phyloP scores from a whole-genome alignment of 1,140 invertebrate species.

The Hypothenemus hampei region DNA sequence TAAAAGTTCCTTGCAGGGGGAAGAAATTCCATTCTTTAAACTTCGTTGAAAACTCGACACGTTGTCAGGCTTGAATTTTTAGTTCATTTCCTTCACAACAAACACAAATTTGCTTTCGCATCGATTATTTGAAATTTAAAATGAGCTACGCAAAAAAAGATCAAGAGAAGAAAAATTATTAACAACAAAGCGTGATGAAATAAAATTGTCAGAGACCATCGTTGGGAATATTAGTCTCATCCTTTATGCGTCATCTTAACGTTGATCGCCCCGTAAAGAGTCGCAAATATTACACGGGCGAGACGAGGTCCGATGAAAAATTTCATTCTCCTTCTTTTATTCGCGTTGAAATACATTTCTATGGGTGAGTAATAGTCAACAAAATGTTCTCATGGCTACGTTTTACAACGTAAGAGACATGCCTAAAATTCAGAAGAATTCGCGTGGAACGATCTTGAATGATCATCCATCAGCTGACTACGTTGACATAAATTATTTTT shows the following conservation, averaged over 20 bases:
- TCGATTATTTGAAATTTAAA: not conserved
- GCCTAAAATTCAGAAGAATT: too few species aligned
- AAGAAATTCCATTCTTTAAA: slow-evolving; percentile 4
- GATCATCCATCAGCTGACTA: too few species aligned
- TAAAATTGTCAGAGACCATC: not conserved
- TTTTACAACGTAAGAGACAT: not conserved
- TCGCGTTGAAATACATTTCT: slow-evolving; percentile 6
- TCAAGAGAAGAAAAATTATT: too few species aligned
- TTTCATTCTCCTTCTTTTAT: slow-evolving; percentile 5
- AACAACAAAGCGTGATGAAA: not conserved
- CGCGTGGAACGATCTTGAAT: too few species aligned
- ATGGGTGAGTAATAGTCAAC: slow-evolving; percentile 10
- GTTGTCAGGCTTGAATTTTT: not conserved
- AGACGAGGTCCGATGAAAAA: slow-evolving; percentile 5
- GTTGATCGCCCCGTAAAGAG: not conserved
- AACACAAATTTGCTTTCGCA: not conserved
- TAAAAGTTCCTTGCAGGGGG: not conserved
- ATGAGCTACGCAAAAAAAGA: not conserved
- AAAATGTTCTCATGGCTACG: not conserved
- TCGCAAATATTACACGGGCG: slow-evolving; percentile 2
- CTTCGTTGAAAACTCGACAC: slow-evolving; percentile 2
- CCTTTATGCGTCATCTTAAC: slow-evolving; percentile 5
- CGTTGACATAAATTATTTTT: too few species aligned
- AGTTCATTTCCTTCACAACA: slow-evolving; percentile 11
- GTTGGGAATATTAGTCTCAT: not conserved